A percentile compares a stretch with the other conserved stretches of the same genome.
Evolutionary conservation across 2,113 vertebrate species (phyloP).

Genomic region (Tauraco erythrolophus): DNA sequence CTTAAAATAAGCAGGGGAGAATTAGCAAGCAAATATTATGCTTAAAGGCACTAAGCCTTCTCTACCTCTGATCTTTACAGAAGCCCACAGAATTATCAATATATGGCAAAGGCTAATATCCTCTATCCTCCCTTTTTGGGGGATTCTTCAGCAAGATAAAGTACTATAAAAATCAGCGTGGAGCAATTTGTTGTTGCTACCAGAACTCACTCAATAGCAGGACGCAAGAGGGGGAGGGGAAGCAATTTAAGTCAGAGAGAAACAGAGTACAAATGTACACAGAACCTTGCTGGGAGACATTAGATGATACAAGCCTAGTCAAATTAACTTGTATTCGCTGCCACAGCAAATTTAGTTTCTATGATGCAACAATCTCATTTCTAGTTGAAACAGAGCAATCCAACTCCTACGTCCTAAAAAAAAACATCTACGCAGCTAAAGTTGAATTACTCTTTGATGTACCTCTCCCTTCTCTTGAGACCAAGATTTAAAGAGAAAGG

Average conservation of each 20-base stretch:
- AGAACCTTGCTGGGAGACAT: constrained; percentile 51
- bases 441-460: constrained; percentile 70
- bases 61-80: not conserved
- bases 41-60: not conserved
- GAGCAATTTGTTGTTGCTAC: not conserved
- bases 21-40: not conserved
- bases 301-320: constrained; percentile 52
- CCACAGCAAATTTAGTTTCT: constrained; percentile 63
- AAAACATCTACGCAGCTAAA: constrained; percentile 29
- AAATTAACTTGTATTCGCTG: constrained; percentile 65
- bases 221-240: not conserved
- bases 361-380: constrained; percentile 68
- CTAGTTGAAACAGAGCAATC: constrained; percentile 70
- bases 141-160: not conserved
- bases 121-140: not conserved
- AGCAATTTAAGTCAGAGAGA: not conserved
- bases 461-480: constrained; percentile 67
- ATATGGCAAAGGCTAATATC: not conserved
- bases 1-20: not conserved
- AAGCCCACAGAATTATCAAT: not conserved
- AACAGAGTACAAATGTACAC: not conserved
- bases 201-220: not conserved
- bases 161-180: not conserved
- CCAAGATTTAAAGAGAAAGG: constrained; percentile 61
- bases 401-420: constrained; percentile 64